Evolutionary conservation across 2,113 vertebrate species (phyloP), one percentile per base, ranked within the genome.

Genomic region (Malurus elegans): DNA sequence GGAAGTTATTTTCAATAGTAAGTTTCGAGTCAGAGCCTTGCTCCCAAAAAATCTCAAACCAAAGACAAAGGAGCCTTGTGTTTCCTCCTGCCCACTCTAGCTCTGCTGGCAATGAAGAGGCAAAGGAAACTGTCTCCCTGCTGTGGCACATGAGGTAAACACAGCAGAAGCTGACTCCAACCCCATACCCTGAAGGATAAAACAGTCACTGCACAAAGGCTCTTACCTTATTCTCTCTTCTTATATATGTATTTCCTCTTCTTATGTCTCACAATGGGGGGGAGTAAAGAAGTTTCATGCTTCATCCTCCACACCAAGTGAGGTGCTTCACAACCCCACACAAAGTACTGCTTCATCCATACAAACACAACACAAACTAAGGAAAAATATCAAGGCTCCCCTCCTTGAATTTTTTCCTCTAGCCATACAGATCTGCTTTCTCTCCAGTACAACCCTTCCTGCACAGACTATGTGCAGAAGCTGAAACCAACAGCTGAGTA

Each of bases 221-320:
- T 14, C 92, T 94, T 80, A 96, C 95, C 95, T 94, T 89, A 70
- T 42, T 73, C 75, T 86, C 62, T 56, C 71, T 80, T 56, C 83
- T 67, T 18, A 19, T 21, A 26, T 9, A 32, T 67, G 2, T 25
- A 14, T 71, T 76, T 88, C 62, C 50, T 72, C 62, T 80, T 57
- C 89, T 75, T 31, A 23, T 26, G 15, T 71, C 51, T 92, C 60
- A 94, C 86, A 92, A 70, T 24, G 28, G 34, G 36, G 70, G 80
- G 13, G 6, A 90, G 54, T 25, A 75, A 66, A 34, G 42, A 76
- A 80, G 31, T 34, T 88, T 51, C 71, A 83, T 48, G 8, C 24
- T 71, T 90, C 54, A 93, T 70, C 74, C 86, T 80, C 50, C 44
- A 76, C 67, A 56, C 24, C 36, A 90, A 74, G 42, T 21, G 9